Evolutionary conservation across 1,140 invertebrate genomes (phyloP), one percentile per base, ranked within the genome.

Genomic region (Atta colombica): DNA sequence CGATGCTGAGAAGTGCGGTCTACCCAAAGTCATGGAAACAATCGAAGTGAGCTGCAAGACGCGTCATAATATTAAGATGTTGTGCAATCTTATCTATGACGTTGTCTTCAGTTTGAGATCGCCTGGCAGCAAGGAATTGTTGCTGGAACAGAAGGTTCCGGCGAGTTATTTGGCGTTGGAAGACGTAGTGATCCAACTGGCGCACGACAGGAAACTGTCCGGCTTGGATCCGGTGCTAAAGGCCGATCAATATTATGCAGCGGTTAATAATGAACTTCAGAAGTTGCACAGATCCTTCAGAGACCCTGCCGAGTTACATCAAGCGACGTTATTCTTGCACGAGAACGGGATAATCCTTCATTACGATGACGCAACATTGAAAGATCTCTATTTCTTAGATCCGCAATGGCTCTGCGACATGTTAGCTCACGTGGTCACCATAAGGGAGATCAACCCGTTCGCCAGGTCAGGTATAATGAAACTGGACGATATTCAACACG

Each of bases 341-440:
- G 99, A 99, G 92, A 99, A 99, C 95, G 99, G 99, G 96, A 95
- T 99, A 31, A 96, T 99, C n/a, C 96, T 99, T 0, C 99, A 99
- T 95, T 99, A 99, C 93, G 99, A 99, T 92, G 99, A 99, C 95
- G 98, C 98, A 1, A 98, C 98, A 0, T 95, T 99, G 0, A 98
- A 98, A 93, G 99, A 99, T 96, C 96, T 99, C 35, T 98, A 98
- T 93, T 99, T 99, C 94, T 95, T 99, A 18, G 98, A 99, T 95
- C 99, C 99, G 0, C 99, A 99, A 93, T 99, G 99, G 99, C 96
- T 99, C 5, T 99, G 99, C 95, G 99, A 99, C 94, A 98, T 99
- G 97, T 94, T 99, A 16, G 99, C 99, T 0, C 98, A 99, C 95
- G 98, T 99, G 0, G 98, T 99, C 10, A 99, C 99, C 0, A 98